phyloP scores from a whole-genome alignment of 2,888 invertebrate species.

The Luffia ferchaultella region DNA sequence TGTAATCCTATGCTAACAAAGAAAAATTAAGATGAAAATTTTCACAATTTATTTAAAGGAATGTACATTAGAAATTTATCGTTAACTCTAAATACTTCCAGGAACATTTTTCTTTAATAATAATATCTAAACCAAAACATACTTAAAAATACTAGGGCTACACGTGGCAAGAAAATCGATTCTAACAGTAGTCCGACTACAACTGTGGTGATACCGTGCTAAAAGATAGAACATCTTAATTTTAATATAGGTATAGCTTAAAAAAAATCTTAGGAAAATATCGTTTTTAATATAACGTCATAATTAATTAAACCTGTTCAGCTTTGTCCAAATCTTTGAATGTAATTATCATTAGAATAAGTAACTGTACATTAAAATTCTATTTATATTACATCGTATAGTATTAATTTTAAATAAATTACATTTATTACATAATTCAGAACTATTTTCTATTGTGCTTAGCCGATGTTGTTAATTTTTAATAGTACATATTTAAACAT shows the following conservation, averaged over 20 bases:
- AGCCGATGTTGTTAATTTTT: slow-evolving; percentile 34
- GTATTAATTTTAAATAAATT: slow-evolving; percentile 39
- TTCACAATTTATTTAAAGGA: slow-evolving; percentile 50
- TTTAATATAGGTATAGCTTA: slow-evolving; percentile 37
- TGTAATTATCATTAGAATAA: slow-evolving; percentile 31
- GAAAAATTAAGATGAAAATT: slow-evolving; percentile 20
- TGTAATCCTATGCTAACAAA: background rate
- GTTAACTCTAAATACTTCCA: slow-evolving; percentile 31
- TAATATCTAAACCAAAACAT: slow-evolving; percentile 36
- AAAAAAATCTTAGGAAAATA: slow-evolving; percentile 24
- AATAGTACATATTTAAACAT: slow-evolving; percentile 35
- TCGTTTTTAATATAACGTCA: slow-evolving; percentile 24
- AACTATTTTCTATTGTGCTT: slow-evolving; percentile 48
- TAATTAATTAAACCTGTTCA: slow-evolving; percentile 28
- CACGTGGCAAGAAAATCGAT: slow-evolving; percentile 15
- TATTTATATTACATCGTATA: slow-evolving; percentile 46
- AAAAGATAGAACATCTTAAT: slow-evolving; percentile 33
- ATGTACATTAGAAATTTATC: slow-evolving; percentile 45
- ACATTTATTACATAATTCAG: slow-evolving; percentile 39
- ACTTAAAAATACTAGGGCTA: slow-evolving; percentile 29
- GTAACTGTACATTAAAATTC: slow-evolving; percentile 46
- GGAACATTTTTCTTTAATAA: slow-evolving; percentile 23
- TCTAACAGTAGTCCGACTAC: background rate
- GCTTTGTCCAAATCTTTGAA: slow-evolving; percentile 28
- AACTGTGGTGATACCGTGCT: background rate